Evolutionary conservation across 1,140 invertebrate genomes (phyloP), one percentile per base, ranked within the genome.

Genomic region (Brachionus koreanus): DNA sequence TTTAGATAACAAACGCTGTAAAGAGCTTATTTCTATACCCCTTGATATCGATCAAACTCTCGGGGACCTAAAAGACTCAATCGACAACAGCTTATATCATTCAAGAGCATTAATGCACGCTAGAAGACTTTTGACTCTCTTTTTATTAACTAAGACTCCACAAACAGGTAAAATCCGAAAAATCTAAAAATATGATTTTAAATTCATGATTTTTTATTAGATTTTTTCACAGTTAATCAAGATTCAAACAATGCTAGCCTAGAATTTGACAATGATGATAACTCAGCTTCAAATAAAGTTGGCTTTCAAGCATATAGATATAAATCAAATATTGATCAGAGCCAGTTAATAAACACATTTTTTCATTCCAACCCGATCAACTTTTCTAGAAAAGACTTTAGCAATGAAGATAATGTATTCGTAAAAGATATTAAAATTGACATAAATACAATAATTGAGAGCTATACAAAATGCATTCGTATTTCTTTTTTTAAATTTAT

Each of bases 401-500:
- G 35, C 23, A 61, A 57, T 25, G 76, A 79, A 61, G 10, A 79
- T 42, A 33, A 79, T 10, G 37, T 79, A 19, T 79, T 79, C 29
- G 49, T 79, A 0, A 57, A 79, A 49, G 37, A 79, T n/a, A 65
- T 57, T 39, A 23, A 42, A 37, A 65, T 79, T 39, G 33, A 79
- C 37, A 61, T 61, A 37, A 42, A 39, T 37, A 57, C 61, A 13
- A 37, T 79, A 9, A 61, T 79, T 42, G 76, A 79, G 35, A 79
- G 76, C 33, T 79, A 88, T 84, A 85, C 86, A 79, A 88, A 87
- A 83, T 87, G 87, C 42, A 88, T 88, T 82, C 86, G 87, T 88
- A 84, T 72, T 83, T 46, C 37, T 42, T 77, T 33, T 16, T 67
- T 33, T 42, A 33, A 35, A 9, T 77, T 35, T 35, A 12, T 25